A percentile compares a stretch with the other conserved stretches of the same genome.
Evolutionary conservation across 1,140 invertebrate species (phyloP).

Genomic region (Drosophila ercepeae): DNA sequence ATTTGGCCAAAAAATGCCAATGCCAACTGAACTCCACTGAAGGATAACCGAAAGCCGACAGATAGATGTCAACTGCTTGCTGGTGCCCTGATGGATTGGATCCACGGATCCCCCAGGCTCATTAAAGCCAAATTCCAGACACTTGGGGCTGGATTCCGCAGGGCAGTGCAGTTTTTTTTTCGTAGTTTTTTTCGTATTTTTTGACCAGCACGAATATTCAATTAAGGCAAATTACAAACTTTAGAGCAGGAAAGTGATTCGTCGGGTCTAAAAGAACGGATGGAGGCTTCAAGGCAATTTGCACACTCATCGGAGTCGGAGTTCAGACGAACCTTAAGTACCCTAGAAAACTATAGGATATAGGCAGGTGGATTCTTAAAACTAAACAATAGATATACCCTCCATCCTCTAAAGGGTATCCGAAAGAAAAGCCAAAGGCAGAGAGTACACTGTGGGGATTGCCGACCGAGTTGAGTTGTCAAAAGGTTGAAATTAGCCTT

Average conservation of each 20-base stretch:
- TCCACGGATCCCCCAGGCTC: conserved; percentile 28
- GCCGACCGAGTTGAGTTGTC: conserved; percentile 62
- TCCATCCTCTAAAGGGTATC: background rate
- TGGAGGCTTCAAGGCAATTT: conserved; percentile 38
- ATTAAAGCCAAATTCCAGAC: conserved; percentile 20
- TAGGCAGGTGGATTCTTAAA: too few species aligned
- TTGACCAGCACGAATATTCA: conserved; percentile 78
- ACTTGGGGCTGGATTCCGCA: background rate
- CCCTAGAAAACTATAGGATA: too few species aligned
- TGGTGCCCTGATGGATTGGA: conserved; percentile 15
- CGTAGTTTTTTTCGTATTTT: conserved; percentile 4
- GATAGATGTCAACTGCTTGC: conserved; percentile 47
- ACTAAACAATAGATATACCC: background rate
- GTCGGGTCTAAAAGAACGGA: conserved; percentile 35
- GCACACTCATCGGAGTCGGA: conserved; percentile 48
- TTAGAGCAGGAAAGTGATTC: conserved; percentile 72
- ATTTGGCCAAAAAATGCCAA: conserved; percentile 16
- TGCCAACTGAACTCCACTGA: background rate
- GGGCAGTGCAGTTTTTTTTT: background rate
- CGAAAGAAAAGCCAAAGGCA: background rate
- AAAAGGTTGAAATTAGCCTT: conserved; percentile 80
- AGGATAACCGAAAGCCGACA: conserved; percentile 16
- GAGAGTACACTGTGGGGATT: background rate
- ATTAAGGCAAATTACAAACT: conserved; percentile 78
- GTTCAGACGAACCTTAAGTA: too few species aligned